Percentiles rank a stretch among this genome's conserved stretches.
Evolutionary conservation across 2,797 vertebrate genomes (phyloP).

Genomic region (Carapus acus): DNA sequence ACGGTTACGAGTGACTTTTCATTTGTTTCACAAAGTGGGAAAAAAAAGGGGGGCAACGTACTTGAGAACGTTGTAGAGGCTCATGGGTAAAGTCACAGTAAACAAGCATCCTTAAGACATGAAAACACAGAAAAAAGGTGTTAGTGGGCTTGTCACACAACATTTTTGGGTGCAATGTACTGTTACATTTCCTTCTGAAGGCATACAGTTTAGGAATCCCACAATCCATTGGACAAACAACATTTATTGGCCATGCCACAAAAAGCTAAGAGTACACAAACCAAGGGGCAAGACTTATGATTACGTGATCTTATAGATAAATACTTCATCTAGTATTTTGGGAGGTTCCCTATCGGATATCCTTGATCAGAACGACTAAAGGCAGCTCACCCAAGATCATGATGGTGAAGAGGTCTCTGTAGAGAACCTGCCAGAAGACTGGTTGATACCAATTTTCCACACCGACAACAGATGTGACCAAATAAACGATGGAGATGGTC

Average conservation of each 20-base stretch:
- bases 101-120: slow-evolving; percentile 82
- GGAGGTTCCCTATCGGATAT: too few relatives aligned
- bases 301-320: too few relatives aligned
- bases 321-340: too few relatives aligned
- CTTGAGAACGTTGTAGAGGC: slow-evolving; percentile 89
- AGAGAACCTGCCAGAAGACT: slow-evolving; percentile 83
- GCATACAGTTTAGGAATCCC: too few relatives aligned
- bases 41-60: slow-evolving; percentile 59
- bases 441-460: slow-evolving; percentile 95
- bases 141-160: too few relatives aligned
- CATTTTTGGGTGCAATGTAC: too few relatives aligned
- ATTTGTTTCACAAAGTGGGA: background rate
- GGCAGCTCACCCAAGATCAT: slow-evolving; percentile 91
- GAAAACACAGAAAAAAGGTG: background rate
- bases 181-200: too few relatives aligned
- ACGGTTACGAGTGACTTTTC: slow-evolving; percentile 6
- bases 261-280: too few relatives aligned
- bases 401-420: slow-evolving; percentile 92
- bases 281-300: too few relatives aligned
- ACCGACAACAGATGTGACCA: slow-evolving; percentile 91
- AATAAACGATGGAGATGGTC: slow-evolving; percentile 95
- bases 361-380: background rate
- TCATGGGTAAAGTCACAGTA: slow-evolving; percentile 93
- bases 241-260: too few relatives aligned
- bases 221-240: too few relatives aligned